Conservation (phyloP, 2,797 vertebrate species). For the Typhlichthys eigenmanni region DNA sequence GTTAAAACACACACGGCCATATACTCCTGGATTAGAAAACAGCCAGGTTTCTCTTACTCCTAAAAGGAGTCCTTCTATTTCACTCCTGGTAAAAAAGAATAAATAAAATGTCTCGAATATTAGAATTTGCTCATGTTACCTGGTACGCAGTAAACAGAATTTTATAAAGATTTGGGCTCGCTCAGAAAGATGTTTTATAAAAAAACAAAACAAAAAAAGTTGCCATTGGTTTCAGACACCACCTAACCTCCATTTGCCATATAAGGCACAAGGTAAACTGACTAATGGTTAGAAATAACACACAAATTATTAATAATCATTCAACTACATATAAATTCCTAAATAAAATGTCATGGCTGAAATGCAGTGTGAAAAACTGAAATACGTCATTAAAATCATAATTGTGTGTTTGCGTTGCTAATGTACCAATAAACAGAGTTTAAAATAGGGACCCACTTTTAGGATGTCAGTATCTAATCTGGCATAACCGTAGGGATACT, state of each 20-base stretch:
- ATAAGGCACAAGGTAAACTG: not conserved
- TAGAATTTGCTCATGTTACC: not conserved
- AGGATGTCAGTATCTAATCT: not conserved
- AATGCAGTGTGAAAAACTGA: conserved; percentile 12
- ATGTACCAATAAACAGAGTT: conserved; percentile 3
- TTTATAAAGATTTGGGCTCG: not conserved
- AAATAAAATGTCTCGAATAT: not conserved
- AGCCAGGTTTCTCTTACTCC: not conserved
- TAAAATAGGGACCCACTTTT: not conserved
- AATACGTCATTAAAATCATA: conserved; percentile 11
- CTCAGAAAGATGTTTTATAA: too few species aligned
- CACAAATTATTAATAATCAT: not conserved
- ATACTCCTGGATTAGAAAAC: too few species aligned
- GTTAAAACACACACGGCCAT: not conserved
- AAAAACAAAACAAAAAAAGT: too few species aligned
- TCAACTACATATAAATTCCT: conserved; percentile 14
- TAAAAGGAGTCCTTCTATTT: not conserved
- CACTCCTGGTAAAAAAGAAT: not conserved
- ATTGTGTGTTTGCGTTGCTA: conserved; percentile 11
- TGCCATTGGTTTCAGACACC: too few species aligned
- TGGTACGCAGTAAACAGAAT: not conserved
- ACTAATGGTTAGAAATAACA: not conserved
- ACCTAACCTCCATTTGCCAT: too few species aligned
- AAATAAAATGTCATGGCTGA: conserved; percentile 13
- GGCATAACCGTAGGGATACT: not conserved